Evolutionary conservation across 1,140 invertebrate genomes (phyloP), one percentile per base, ranked within the genome.

Genomic region (Bombus haemorrhoidalis): DNA sequence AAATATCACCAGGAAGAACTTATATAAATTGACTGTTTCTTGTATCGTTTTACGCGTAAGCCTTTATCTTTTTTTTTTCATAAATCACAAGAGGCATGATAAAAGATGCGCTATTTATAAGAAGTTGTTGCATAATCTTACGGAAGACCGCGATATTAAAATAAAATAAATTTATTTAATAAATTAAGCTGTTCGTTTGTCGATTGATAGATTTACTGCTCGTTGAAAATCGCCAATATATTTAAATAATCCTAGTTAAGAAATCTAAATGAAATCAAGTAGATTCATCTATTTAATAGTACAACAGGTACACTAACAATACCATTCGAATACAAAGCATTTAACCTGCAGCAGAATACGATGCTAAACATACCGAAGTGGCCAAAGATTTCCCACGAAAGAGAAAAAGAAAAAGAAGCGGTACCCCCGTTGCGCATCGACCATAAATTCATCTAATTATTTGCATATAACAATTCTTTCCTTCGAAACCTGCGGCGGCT

Each of bases 371-470:
- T 5, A 22, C 18, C 64, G 32, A 62, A 62, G 64, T 68, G 0
- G 32, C 37, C 53, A 34, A 39, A 28, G 32, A 81, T 43, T 72
- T 72, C 47, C 37, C 34, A 59, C 39, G 28, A 28, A 37, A 32
- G 32, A 15, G 18, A 6, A 37, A 32, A 43, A 15, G 18, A 6
- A 34, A 39, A 28, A 34, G 34, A 28, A 76, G 34, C 34, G 74
- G 74, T 75, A 57, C 32, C 28, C 22, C 8, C 8, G 12, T 47
- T 39, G 10, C 32, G 13, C 32, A 37, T 34, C 25, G 37, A 15
- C 34, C 28, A 41, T 77, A 77, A 77, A 77, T 77, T 64, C 57
- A 62, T 6, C 28, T 25, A 77, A 77, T 77, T 64, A 77, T 77
- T 77, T 77, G 57, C 75, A 64, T 64, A 64, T 39, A 77, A 64